Evolutionary conservation across 2,888 invertebrate species (phyloP), one percentile per base, ranked within the genome.

Genomic region (Chrysolina haemoptera): DNA sequence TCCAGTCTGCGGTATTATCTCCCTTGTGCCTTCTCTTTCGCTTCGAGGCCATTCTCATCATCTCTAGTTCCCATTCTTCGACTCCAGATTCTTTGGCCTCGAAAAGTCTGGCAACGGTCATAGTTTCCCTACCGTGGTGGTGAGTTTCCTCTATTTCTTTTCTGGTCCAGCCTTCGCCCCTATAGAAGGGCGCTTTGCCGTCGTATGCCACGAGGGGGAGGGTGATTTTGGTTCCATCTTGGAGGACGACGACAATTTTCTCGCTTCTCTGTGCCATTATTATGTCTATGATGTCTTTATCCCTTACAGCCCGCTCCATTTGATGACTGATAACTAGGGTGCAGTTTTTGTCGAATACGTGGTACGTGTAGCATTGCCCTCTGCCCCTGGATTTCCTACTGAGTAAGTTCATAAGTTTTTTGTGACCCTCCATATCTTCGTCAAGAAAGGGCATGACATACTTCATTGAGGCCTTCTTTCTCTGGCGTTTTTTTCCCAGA

Each of bases 261-360:
- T 94, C 94, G 69, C 92, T 92, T 84, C 94, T 92, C 81, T 93
- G 92, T 5, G 94, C 94, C 35, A 95, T 88, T 91, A 94, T 92
- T 0, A 95, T 92, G 83, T 94, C 94, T 74, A 92, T 89, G 62
- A 95, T 93, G 81, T 94, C 94, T 78, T 94, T 94, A 81, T 94
- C 94, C 20, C 94, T 89, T 66, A 95, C 93, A 5, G 94, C 94
- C 10, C 93, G 92, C 86, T 95, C 95, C 87, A 95, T 90, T 78
- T 91, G 91, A 71, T 94, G 92, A 0, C 93, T 91, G 80, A 95
- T 91, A 55, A 95, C 93, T 78, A 95, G 89, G 78, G 93, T 93
- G 85, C 93, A 93, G 83, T 91, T 90, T 82, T 93, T 91, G 82
- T 94, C 94, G 78, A 92, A 90, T 53, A 95, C 92, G 46, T 92